Base-by-base conservation (phyloP, 2,797 vertebrate species). In the Myoxocephalus aenaeus region DNA sequence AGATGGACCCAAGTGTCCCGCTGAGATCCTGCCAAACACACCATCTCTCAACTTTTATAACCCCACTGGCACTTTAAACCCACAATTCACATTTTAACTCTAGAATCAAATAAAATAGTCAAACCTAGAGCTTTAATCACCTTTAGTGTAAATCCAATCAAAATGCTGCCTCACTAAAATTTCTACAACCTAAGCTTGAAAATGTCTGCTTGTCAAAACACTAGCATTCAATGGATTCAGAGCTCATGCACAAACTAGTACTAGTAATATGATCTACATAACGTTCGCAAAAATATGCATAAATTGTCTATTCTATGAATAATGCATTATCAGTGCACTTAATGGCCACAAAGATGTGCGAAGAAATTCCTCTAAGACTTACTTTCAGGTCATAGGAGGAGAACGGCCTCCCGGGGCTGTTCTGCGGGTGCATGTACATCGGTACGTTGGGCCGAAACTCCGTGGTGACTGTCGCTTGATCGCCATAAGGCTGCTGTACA, bases 341-440 rank as follows among this genome's bases (percentile, higher is more conserved):
- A 44, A 73, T 73, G 3, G 18, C 14, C 40, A 65, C 17, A 80
- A 64, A 70, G 58, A 75, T 53, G 44, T 75, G 59, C 56, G 70
- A 65, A 80, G 44, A 27, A 54, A 17, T 17, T 73, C 65, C 48
- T 36, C 29, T 61, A 64, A 67, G 36, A 7, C 88, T 75, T 96
- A 99, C 98, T 96, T 99, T 98, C 80, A 96, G 95, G 90, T 96
- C 97, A 15, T 96, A 95, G 40, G 95, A 94, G 73, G 96, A 95
- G 81, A 94, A 96, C 0, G 94, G 94, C 93, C 96, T 92, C 42
- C 95, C 94, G 0, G 95, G 97, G 93, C 94, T 95, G 63, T 96
- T 95, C 64, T 97, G 95, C 56, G 95, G 89, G 73, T 95, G 95
- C 92, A 97, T 96, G 84, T 97, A 93, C 91, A 96, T 94, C 20